phyloP scores from a whole-genome alignment of 1,140 invertebrate species.

The Trissolcus basalis region DNA sequence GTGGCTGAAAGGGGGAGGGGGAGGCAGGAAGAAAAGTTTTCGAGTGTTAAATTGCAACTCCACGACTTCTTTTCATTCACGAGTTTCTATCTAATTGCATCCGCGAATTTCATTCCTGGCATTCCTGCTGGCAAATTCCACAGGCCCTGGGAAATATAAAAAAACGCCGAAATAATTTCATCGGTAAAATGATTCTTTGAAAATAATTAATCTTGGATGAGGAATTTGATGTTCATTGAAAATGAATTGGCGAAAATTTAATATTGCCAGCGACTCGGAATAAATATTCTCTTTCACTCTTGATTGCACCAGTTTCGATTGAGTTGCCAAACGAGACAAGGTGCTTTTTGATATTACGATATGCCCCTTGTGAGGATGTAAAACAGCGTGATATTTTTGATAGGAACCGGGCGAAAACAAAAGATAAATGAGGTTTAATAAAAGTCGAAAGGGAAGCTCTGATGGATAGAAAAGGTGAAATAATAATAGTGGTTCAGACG shows the following conservation, averaged over 20 bases:
- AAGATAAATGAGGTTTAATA: slow-evolving; percentile 16
- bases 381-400: too few species aligned
- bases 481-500: slow-evolving; percentile 29
- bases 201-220: neutral
- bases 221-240: neutral
- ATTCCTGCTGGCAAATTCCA: slow-evolving; percentile 14
- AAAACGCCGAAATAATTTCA: slow-evolving; percentile 21
- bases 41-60: slow-evolving; percentile 17
- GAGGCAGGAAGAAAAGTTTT: neutral
- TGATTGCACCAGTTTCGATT: too few species aligned
- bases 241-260: neutral
- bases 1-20: too few species aligned
- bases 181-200: slow-evolving; percentile 6
- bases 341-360: too few species aligned
- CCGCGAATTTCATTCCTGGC: slow-evolving; percentile 9
- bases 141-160: neutral
- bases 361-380: too few species aligned
- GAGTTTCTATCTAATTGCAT: slow-evolving; percentile 19
- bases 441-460: slow-evolving; percentile 5
- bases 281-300: too few species aligned
- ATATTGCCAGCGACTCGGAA: neutral
- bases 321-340: too few species aligned
- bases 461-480: slow-evolving; percentile 33
- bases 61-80: slow-evolving; percentile 14
- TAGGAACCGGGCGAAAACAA: neutral